phyloP scores from a whole-genome alignment of 2,113 vertebrate genomes.

The Pholis gunnellus region DNA sequence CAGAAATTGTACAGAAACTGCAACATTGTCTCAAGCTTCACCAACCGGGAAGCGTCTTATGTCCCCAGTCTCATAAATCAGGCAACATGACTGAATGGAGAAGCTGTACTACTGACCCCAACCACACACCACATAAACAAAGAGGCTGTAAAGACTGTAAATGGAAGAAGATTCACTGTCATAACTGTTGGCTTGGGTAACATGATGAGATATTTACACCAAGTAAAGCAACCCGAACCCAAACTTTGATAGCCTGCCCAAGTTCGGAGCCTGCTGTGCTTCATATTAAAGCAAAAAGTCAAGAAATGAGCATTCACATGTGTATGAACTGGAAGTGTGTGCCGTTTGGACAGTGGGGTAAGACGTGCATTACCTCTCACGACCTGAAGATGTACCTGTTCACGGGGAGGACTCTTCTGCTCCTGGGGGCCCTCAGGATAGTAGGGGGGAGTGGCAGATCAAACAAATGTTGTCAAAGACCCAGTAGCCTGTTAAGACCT shows the following conservation, averaged over 20 bases:
- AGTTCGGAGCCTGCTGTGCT: background rate
- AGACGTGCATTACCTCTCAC: slow-evolving; percentile 24
- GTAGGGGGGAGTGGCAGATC: too few species aligned
- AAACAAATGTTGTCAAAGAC: too few species aligned
- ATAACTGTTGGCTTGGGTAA: slow-evolving; percentile 38
- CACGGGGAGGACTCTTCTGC: too few species aligned
- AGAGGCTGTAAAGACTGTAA: background rate
- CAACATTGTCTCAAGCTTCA: slow-evolving; percentile 42
- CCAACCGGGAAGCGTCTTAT: slow-evolving; percentile 16
- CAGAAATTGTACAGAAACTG: slow-evolving; percentile 35
- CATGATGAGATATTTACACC: slow-evolving; percentile 22
- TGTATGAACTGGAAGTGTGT: slow-evolving; percentile 23
- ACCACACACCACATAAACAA: too few species aligned
- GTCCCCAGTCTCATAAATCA: background rate
- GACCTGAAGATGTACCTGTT: too few species aligned
- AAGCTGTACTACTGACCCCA: background rate
- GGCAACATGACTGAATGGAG: background rate
- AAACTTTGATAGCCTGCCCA: too few species aligned
- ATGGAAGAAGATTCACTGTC: slow-evolving; percentile 31
- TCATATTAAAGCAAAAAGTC: background rate
- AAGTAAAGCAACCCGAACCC: background rate
- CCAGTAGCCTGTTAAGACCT: too few species aligned
- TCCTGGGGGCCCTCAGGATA: too few species aligned
- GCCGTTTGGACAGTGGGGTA: slow-evolving; percentile 15
- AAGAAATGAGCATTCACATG: slow-evolving; percentile 38